Evolutionary conservation across 2,888 invertebrate genomes (phyloP).

Genomic region (Yponomeuta cagnagella): DNA sequence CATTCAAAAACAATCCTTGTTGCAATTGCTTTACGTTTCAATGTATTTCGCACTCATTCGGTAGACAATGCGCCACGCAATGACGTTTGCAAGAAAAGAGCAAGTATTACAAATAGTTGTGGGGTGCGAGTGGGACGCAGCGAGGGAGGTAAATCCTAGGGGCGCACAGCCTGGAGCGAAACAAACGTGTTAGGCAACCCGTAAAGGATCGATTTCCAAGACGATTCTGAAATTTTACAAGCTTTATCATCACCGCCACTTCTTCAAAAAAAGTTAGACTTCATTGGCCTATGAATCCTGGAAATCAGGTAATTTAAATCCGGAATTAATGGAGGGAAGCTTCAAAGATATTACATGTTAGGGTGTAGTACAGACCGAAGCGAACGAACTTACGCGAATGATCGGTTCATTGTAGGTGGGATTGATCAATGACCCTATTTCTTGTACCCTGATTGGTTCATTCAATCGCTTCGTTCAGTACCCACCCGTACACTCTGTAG

Average conservation of each 20-base stretch:
- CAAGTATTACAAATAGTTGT: slow-evolving; percentile 29
- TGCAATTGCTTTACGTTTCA: slow-evolving; percentile 27
- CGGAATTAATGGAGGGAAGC: no score
- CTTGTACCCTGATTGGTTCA: no score
- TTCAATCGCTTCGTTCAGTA: no score
- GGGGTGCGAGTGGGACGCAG: slow-evolving; percentile 40
- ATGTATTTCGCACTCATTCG: slow-evolving; percentile 28
- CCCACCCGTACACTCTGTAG: no score
- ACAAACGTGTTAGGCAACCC: slow-evolving; percentile 44
- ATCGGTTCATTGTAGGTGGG: no score
- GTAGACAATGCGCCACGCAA: slow-evolving; percentile 72
- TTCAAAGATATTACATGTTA: no score
- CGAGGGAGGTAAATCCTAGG: slow-evolving; percentile 49
- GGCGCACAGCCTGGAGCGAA: slow-evolving; percentile 52
- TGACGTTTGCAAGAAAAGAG: slow-evolving; percentile 64
- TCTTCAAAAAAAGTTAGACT: no score
- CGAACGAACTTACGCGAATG: no score
- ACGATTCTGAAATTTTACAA: slow-evolving; percentile 26
- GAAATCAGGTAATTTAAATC: no score
- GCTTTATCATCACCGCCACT: neutral
- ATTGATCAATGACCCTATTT: no score
- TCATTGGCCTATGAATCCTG: no score
- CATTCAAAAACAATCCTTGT: slow-evolving; percentile 36
- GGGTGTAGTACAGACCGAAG: no score
- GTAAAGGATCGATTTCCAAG: slow-evolving; percentile 69